These are phyloP conservation scores for Apamea monoglypha DNA, from an alignment of 2,888 invertebrate species.

Conservation along the genomic window DNA sequence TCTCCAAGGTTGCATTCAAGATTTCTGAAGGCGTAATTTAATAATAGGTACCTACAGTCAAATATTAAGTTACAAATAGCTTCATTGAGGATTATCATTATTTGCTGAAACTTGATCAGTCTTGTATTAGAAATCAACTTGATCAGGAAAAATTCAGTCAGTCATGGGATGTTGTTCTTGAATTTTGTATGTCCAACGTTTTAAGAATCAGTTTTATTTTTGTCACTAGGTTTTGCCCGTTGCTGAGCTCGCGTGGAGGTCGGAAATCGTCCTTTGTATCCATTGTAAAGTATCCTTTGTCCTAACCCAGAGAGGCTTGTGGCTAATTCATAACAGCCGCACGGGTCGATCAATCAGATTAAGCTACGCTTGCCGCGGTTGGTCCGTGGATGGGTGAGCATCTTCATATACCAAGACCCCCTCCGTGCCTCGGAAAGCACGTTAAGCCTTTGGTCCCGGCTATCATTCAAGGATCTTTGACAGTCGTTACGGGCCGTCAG, in stretches of 20 bases:
- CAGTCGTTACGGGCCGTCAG: too few relatives aligned
- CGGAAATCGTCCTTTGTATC: too few relatives aligned
- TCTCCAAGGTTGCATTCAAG: not conserved
- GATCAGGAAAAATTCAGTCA: not conserved
- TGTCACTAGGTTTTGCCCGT: not conserved
- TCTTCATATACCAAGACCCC: too few relatives aligned
- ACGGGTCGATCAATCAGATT: too few relatives aligned
- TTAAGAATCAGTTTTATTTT: not conserved
- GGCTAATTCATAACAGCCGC: too few relatives aligned
- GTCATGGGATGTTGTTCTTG: not conserved
- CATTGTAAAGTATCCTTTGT: not conserved
- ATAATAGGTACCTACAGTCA: not conserved
- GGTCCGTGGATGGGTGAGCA: too few relatives aligned
- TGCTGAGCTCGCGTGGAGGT: not conserved
- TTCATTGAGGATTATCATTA: not conserved
- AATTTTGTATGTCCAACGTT: not conserved
- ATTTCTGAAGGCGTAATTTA: not conserved
- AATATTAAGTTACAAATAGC: not conserved
- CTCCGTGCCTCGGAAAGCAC: too few relatives aligned
- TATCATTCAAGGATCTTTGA: too few relatives aligned
- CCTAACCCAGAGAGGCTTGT: not conserved
- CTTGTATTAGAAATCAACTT: not conserved
- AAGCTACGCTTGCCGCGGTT: too few relatives aligned
- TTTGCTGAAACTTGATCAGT: not conserved
- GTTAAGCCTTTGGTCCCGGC: too few relatives aligned